A percentile compares a stretch with the other conserved stretches of the same genome.
These are phyloP conservation scores for Argya squamiceps DNA, from an alignment of 2,797 vertebrate species.

Conservation along the genomic window DNA sequence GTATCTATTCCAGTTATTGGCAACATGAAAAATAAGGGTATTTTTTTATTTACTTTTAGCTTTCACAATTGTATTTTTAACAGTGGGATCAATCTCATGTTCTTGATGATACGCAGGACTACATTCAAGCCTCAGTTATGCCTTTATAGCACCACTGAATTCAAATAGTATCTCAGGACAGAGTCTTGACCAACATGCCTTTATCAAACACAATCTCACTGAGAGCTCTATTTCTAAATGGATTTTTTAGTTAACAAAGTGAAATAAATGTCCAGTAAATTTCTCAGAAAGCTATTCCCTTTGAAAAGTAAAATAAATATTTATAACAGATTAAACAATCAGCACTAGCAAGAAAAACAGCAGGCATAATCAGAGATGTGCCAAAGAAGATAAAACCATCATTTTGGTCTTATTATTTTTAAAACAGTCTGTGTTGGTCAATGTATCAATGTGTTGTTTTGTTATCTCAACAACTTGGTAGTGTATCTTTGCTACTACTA, in stretches of 20 bases:
- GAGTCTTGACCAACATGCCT: neutral
- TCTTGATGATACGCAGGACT: neutral
- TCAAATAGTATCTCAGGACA: neutral
- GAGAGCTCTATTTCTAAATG: neutral
- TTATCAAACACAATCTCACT: neutral
- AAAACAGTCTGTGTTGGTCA: neutral
- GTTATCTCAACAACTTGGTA: neutral
- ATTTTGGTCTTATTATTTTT: neutral
- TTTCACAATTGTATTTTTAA: neutral
- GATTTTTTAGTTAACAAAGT: neutral
- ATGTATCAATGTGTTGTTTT: neutral
- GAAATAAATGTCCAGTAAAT: neutral
- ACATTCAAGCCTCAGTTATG: neutral
- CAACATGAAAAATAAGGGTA: accelerated
- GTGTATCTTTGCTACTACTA: neutral
- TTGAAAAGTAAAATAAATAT: conserved; percentile 3
- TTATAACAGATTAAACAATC: conserved; percentile 12
- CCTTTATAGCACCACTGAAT: neutral
- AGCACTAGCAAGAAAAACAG: neutral
- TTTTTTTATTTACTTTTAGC: neutral
- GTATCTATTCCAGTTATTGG: neutral
- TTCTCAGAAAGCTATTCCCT: neutral
- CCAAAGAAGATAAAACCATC: neutral
- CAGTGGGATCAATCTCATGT: neutral
- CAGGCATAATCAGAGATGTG: neutral